These are phyloP conservation scores for Chymomyza caudatula DNA, from an alignment of 2,888 invertebrate genomes.

Conservation along the genomic window DNA sequence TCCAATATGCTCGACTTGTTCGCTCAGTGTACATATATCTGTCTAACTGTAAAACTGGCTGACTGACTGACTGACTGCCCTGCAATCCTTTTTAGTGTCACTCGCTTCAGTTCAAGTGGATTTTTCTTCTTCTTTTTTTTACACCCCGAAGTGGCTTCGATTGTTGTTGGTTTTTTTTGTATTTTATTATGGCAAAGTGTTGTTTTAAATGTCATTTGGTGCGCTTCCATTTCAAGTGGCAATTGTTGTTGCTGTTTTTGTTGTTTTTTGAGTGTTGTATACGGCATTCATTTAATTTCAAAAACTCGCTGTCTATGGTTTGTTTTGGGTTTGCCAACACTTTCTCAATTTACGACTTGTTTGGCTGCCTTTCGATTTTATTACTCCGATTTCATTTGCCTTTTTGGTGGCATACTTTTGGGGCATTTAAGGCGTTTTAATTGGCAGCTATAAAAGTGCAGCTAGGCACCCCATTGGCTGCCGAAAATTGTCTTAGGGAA, in stretches of 20 bases:
- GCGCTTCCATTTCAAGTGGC: slow-evolving; percentile 38
- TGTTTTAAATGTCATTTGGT: slow-evolving; percentile 56
- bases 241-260: slow-evolving; percentile 14
- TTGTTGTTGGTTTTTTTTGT: slow-evolving; percentile 46
- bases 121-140: slow-evolving; percentile 30
- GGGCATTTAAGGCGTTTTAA: slow-evolving; percentile 31
- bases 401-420: neutral
- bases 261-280: neutral
- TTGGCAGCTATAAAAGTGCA: slow-evolving; percentile 42
- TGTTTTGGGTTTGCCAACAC: neutral
- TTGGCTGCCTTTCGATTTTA: slow-evolving; percentile 11
- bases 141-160: slow-evolving; percentile 1
- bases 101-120: slow-evolving; percentile 50
- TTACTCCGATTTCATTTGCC: slow-evolving; percentile 2
- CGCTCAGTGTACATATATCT: slow-evolving; percentile 24
- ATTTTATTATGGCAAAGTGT: slow-evolving; percentile 60
- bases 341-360: slow-evolving; percentile 9
- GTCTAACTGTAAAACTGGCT: neutral
- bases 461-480: slow-evolving; percentile 11
- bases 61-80: slow-evolving; percentile 22
- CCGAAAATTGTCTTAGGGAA: neutral
- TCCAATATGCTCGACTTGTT: neutral
- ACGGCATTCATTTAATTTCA: slow-evolving; percentile 27
- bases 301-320: neutral
- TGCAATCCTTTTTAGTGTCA: slow-evolving; percentile 46